Conservation (phyloP, 1,140 invertebrate species). For the Rhysida immarginata region DNA sequence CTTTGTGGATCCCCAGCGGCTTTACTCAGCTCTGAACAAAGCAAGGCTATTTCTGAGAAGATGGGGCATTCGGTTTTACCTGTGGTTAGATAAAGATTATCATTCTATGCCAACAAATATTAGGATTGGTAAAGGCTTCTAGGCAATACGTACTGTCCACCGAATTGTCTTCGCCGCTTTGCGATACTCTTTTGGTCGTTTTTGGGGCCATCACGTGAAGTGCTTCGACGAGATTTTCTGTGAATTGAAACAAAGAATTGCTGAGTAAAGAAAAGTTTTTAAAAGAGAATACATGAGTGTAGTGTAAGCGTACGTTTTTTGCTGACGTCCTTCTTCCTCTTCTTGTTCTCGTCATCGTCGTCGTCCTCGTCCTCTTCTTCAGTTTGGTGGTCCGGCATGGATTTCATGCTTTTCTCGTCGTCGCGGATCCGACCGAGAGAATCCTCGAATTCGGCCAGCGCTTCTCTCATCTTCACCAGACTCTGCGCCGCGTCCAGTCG, state of each 20-base stretch:
- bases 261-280: too few relatives aligned
- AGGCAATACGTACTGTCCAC: too few relatives aligned
- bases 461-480: background rate
- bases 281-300: too few relatives aligned
- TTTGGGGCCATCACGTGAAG: background rate
- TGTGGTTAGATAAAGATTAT: too few relatives aligned
- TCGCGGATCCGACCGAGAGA: background rate
- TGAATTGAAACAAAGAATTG: background rate
- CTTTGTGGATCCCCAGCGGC: background rate
- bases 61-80: background rate
- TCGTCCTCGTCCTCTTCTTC: background rate
- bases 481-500: conserved; percentile 4
- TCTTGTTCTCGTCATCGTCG: background rate
- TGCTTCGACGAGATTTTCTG: background rate
- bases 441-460: background rate
- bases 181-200: background rate
- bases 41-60: background rate
- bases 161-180: background rate
- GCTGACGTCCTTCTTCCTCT: background rate
- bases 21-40: background rate
- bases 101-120: too few relatives aligned
- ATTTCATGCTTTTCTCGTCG: background rate
- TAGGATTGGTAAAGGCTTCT: too few relatives aligned
- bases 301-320: too few relatives aligned
- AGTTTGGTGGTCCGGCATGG: too few relatives aligned